These are phyloP conservation scores for Apodemus speciosus DNA, from an alignment of 2,113 vertebrate species.

Conservation along the genomic window DNA sequence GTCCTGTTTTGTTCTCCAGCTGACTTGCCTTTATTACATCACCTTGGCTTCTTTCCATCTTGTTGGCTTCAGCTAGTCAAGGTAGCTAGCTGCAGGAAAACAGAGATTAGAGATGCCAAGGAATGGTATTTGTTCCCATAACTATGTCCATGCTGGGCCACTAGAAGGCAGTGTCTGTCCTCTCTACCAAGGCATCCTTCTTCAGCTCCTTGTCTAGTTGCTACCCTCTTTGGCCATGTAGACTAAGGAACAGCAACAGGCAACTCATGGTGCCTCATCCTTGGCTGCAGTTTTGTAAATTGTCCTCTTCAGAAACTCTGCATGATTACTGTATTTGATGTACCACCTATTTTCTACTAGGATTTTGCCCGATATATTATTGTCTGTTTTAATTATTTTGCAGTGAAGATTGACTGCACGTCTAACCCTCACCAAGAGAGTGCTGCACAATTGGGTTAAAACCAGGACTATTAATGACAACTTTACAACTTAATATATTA, in stretches of 20 bases:
- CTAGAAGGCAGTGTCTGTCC: background rate
- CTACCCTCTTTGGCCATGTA: background rate
- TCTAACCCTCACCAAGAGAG: background rate
- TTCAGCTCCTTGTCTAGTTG: background rate
- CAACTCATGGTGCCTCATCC: background rate
- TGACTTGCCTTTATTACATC: background rate
- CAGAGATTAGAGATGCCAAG: background rate
- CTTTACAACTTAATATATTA: background rate
- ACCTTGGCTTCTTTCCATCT: background rate
- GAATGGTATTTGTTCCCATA: background rate
- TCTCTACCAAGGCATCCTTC: background rate
- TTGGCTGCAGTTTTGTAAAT: conserved; percentile 9
- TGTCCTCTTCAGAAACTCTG: background rate
- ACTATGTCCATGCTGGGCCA: background rate
- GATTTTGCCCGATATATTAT: conserved; percentile 4
- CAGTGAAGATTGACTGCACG: background rate
- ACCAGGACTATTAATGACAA: background rate
- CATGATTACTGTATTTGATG: background rate
- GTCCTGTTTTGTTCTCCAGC: background rate
- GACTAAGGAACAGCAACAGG: background rate
- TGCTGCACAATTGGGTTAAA: background rate
- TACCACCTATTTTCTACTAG: background rate
- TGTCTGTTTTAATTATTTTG: background rate
- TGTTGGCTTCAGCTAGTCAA: background rate
- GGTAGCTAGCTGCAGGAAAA: background rate